phyloP scores from a whole-genome alignment of 2,888 invertebrate genomes.

The Drosophila anomalata region DNA sequence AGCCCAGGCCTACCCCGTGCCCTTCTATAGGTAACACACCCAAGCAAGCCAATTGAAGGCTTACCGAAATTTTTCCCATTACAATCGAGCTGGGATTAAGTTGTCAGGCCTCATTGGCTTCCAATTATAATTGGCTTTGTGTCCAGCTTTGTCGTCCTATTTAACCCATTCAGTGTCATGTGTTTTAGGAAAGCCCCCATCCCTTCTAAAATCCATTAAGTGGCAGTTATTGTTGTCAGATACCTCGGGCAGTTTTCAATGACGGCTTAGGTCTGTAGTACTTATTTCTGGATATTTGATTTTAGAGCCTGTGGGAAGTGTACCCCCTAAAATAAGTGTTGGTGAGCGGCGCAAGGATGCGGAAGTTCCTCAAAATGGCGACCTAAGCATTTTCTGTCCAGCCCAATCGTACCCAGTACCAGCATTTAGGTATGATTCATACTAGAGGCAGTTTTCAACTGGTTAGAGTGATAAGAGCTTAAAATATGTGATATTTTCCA shows the following conservation, averaged over 20 bases:
- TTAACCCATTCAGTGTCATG: conserved; percentile 56
- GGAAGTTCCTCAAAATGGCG: conserved; percentile 75
- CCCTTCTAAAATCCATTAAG: conserved; percentile 13
- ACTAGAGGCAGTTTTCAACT: conserved; percentile 83
- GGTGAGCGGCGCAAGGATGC: conserved; percentile 87
- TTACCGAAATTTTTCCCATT: conserved; percentile 45
- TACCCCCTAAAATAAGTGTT: conserved; percentile 84
- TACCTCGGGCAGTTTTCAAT: conserved; percentile 59
- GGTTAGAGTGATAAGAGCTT: conserved; percentile 84
- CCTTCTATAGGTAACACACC: conserved; percentile 73
- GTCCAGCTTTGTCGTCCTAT: conserved; percentile 40
- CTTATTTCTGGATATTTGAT: conserved; percentile 2
- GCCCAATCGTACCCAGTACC: conserved; percentile 91
- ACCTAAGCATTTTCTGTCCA: conserved; percentile 89
- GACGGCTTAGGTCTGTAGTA: neutral
- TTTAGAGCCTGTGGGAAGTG: conserved; percentile 86
- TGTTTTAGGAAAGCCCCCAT: conserved; percentile 13
- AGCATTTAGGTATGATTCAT: conserved; percentile 86
- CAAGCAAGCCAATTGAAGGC: conserved; percentile 84
- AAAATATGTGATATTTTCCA: conserved; percentile 47
- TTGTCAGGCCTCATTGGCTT: conserved; percentile 61
- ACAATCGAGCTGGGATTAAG: conserved; percentile 41
- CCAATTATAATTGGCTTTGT: conserved; percentile 53
- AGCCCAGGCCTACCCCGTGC: conserved; percentile 89
- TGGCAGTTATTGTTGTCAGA: conserved; percentile 31